Percentiles rank a stretch among this genome's conserved stretches.
These are phyloP conservation scores for Panopea generosa DNA, from an alignment of 2,888 invertebrate genomes.

Conservation along the genomic window DNA sequence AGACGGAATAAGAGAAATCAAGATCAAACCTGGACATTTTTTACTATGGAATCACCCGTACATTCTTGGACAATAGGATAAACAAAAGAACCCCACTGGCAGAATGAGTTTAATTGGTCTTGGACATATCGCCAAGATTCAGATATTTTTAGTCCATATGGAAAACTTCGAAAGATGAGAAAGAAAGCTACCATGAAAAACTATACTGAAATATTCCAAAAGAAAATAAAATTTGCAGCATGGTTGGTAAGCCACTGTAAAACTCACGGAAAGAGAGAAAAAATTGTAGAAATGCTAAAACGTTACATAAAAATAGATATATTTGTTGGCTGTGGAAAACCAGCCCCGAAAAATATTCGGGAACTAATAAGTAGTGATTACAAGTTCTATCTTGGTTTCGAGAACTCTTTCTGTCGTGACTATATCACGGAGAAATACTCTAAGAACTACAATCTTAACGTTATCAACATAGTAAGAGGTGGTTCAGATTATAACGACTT, in stretches of 20 bases:
- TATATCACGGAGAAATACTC: slow-evolving; percentile 74
- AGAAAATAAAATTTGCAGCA: slow-evolving; percentile 50
- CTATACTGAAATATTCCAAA: slow-evolving; percentile 42
- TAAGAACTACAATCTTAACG: slow-evolving; percentile 26
- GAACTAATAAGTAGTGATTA: slow-evolving; percentile 37
- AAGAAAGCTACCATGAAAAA: slow-evolving; percentile 15
- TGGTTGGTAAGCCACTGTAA: slow-evolving; percentile 64
- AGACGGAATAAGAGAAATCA: too few relatives aligned
- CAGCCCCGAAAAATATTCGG: slow-evolving; percentile 9
- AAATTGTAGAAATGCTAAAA: slow-evolving; percentile 37
- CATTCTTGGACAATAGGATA: not conserved
- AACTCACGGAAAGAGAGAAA: slow-evolving; percentile 42
- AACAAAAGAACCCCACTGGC: slow-evolving; percentile 21
- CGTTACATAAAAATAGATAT: slow-evolving; percentile 28
- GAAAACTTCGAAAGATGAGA: slow-evolving; percentile 22
- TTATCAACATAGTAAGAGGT: too few relatives aligned
- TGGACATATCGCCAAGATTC: slow-evolving; percentile 67
- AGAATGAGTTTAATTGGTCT: slow-evolving; percentile 67
- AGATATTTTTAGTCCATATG: slow-evolving; percentile 64
- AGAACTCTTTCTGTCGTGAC: slow-evolving; percentile 68
- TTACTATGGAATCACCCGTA: slow-evolving; percentile 37
- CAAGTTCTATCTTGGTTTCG: slow-evolving; percentile 73
- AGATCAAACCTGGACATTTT: slow-evolving; percentile 46
- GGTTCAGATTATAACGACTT: too few relatives aligned
- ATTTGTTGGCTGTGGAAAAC: slow-evolving; percentile 29